Base-by-base conservation (phyloP, 2,113 vertebrate species). In the Rhinolophus sinicus region DNA sequence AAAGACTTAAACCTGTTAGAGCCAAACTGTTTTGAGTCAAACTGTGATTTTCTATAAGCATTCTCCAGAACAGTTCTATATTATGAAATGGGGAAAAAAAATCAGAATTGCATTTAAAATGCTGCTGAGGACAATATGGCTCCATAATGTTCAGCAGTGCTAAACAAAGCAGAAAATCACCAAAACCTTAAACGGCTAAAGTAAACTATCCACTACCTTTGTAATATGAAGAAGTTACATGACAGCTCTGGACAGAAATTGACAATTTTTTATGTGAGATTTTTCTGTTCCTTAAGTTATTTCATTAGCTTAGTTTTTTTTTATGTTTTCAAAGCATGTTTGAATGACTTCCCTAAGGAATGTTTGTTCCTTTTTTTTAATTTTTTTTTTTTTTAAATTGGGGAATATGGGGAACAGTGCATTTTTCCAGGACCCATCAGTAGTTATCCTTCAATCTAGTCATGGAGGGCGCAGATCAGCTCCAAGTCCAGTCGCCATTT, bases 21-120 rank as follows among this genome's bases (percentile, higher is more conserved):
- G 65, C 7, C 40, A 88, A 81, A 81, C 3, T 72, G 26, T 92
- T 94, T 87, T 73, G 38, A 95, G 77, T 21, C 26, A 65, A 91
- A 62, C 30, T 76, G 3, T 82, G 52, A 65, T 81, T 73, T 78
- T 67, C 18, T 72, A 22, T 92, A 87, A 88, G 7, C 33, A 93
- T 44, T 87, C 12, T 60, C 67, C 33, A 65, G 72, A 91, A 93
- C 1, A 75, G 65, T 11, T 93, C 87, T 67, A 89, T 1, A 47
- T 67, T 33, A 58, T 44, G 9, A 95, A 67, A 52, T 86, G 3
- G 94, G 86, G 92, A 87, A 89, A 94, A 76, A 70, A 78, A 78
- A 82, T 77, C 24, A 78, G 40, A 78, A 83, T 52, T 54, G 78
- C 10, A 52, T 44, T 92, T n/a, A 88, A 70, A 94, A 77, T 12